Evolutionary conservation across 2,888 invertebrate genomes (phyloP).

Genomic region (Endotricha flammealis): DNA sequence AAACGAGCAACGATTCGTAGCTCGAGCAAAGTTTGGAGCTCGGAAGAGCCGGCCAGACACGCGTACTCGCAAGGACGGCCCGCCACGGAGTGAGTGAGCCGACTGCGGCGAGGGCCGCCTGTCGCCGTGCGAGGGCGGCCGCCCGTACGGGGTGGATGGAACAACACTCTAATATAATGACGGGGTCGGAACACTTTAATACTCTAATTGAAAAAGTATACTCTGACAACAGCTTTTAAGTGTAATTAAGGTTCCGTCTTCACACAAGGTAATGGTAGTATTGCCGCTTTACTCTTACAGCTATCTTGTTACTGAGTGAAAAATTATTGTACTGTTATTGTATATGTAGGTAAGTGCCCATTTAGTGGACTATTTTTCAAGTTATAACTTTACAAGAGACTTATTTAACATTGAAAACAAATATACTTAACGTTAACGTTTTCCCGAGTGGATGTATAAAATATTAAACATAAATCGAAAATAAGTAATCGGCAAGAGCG

Average conservation of each 20-base stretch:
- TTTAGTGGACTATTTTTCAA: too few species aligned
- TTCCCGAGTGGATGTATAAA: conserved; percentile 3
- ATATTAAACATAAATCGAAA: conserved; percentile 33
- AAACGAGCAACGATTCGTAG: conserved; percentile 31
- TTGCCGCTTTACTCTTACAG: conserved; percentile 1
- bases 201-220: conserved; percentile 77
- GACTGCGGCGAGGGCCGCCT: conserved; percentile 23
- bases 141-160: conserved; percentile 63
- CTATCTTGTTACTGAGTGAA: conserved; percentile 5
- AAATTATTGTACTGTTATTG: too few species aligned
- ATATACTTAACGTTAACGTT: too few species aligned
- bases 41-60: conserved; percentile 26
- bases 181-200: conserved; percentile 77
- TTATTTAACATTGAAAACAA: too few species aligned
- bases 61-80: conserved; percentile 38
- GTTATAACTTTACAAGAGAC: too few species aligned
- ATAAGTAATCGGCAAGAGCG: conserved; percentile 53
- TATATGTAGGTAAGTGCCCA: too few species aligned
- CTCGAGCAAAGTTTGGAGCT: conserved; percentile 68
- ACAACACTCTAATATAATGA: conserved; percentile 78
- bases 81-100: conserved; percentile 57
- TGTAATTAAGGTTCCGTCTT: conserved; percentile 60
- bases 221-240: conserved; percentile 66
- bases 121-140: conserved; percentile 40
- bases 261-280: conserved; percentile 24